Conservation (phyloP, 1,140 invertebrate genomes). For the Scaptomyza montana region DNA sequence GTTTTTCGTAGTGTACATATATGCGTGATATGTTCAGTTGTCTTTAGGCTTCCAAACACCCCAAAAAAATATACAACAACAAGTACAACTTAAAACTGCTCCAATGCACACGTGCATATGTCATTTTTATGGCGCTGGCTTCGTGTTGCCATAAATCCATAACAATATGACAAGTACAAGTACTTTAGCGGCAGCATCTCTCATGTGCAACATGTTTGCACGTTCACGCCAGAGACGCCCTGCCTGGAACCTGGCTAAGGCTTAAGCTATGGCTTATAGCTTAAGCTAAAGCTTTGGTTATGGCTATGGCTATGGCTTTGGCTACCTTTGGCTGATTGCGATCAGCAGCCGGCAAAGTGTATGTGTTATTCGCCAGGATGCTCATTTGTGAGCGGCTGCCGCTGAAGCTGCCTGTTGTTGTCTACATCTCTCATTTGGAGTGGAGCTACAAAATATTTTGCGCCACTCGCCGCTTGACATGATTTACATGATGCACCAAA, state of each 20-base stretch:
- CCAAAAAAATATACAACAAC: conserved; percentile 9
- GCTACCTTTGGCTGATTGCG: conserved; percentile 70
- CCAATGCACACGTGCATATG: conserved; percentile 76
- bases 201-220: conserved; percentile 83
- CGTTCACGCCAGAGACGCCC: conserved; percentile 75
- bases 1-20: conserved; percentile 1
- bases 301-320: conserved; percentile 13
- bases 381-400: conserved; percentile 63
- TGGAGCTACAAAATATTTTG: conserved; percentile 66
- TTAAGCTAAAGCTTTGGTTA: conserved; percentile 4
- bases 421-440: conserved; percentile 35
- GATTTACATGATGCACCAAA: conserved; percentile 71
- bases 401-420: conserved; percentile 12
- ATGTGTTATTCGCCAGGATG: conserved; percentile 31
- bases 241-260: conserved; percentile 25
- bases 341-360: conserved; percentile 55
- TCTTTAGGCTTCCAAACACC: neutral
- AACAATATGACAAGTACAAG: conserved; percentile 84
- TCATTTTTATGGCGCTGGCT: conserved; percentile 79
- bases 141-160: conserved; percentile 83
- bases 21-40: conserved; percentile 17
- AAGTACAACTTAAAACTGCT: conserved; percentile 38
- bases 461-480: conserved; percentile 67
- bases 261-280: conserved; percentile 22
- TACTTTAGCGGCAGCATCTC: conserved; percentile 83